Evolutionary conservation across 2,888 invertebrate genomes (phyloP), one percentile per base, ranked within the genome.

Genomic region (Furcula furcula): DNA sequence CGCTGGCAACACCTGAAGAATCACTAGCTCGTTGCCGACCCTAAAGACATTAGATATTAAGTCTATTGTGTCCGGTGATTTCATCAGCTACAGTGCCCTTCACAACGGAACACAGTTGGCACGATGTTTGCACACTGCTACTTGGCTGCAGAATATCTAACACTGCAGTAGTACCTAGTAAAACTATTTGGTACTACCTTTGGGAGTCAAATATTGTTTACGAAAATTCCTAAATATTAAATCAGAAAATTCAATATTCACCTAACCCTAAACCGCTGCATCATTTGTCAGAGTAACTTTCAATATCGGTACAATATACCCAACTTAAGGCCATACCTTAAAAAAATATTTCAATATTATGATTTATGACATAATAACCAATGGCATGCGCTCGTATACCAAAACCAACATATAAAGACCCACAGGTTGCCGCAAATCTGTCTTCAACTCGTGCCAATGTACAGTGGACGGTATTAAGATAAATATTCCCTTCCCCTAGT

Each of bases 301-400:
- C 84, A 84, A 86, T 86, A 83, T 69, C 65, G 64, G 60, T 61
- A 68, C 72, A 64, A 70, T 72, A 55, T 57, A 56, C 56, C n/a
- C 62, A 59, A 65, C 71, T 73, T 65, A 63, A 70, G 65, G 63
- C 55, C 62, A 55, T 65, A 64, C 65, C 49, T 67, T 63, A 60
- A 59, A 62, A 20, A 76, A 77, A 83, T 81, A 85, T 83, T 79
- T 69, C 85, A 83, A 85, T 87, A 82, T 81, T 77, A 77, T 83
- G 86, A 87, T 86, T 82, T 86, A 86, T 64, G 73, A 65, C 63
- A 70, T 73, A 77, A 83, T 75, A 73, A 72, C 60, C 49, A 70
- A 72, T 66, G 65, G 60, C 65, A 58, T 58, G 53, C 55, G 52
- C 56, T 59, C 62, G 53, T 36, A 35, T 38, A 34, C 44, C 12